Evolutionary conservation across 2,888 invertebrate genomes (phyloP).

Genomic region (Cyclophora punctaria): DNA sequence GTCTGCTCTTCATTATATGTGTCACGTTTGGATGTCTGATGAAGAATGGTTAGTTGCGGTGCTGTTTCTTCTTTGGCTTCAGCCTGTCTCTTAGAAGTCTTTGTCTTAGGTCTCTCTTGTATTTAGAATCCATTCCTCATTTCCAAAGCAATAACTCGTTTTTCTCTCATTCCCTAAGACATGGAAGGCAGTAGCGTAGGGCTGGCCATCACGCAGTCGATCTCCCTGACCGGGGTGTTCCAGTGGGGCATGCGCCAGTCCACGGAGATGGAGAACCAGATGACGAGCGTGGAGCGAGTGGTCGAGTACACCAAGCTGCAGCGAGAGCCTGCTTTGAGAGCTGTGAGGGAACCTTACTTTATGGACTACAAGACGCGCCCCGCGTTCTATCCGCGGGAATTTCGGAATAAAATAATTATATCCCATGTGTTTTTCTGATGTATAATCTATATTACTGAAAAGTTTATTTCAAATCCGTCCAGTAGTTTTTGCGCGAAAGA

Average conservation of each 20-base stretch:
- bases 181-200: slow-evolving; percentile 76
- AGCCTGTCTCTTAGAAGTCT: too few species aligned
- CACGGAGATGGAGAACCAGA: slow-evolving; percentile 87
- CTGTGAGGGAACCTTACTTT: slow-evolving; percentile 24
- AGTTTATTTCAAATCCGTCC: too few species aligned
- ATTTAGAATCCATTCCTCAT: not conserved
- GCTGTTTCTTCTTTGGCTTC: too few species aligned
- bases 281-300: slow-evolving; percentile 88
- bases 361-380: too few species aligned
- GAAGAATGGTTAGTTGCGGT: slow-evolving; percentile 44
- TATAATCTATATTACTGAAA: too few species aligned
- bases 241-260: slow-evolving; percentile 91
- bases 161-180: slow-evolving; percentile 40
- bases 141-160: not conserved
- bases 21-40: slow-evolving; percentile 78
- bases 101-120: too few species aligned
- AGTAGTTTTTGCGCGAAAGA: too few species aligned
- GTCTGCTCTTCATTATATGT: slow-evolving; percentile 76
- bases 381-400: too few species aligned
- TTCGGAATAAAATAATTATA: too few species aligned
- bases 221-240: slow-evolving; percentile 77
- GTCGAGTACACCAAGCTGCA: slow-evolving; percentile 79
- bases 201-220: slow-evolving; percentile 78
- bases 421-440: too few species aligned
- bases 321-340: slow-evolving; percentile 61